These are phyloP conservation scores for Amblyteles armatorius DNA, from an alignment of 2,888 invertebrate species.

Conservation along the genomic window DNA sequence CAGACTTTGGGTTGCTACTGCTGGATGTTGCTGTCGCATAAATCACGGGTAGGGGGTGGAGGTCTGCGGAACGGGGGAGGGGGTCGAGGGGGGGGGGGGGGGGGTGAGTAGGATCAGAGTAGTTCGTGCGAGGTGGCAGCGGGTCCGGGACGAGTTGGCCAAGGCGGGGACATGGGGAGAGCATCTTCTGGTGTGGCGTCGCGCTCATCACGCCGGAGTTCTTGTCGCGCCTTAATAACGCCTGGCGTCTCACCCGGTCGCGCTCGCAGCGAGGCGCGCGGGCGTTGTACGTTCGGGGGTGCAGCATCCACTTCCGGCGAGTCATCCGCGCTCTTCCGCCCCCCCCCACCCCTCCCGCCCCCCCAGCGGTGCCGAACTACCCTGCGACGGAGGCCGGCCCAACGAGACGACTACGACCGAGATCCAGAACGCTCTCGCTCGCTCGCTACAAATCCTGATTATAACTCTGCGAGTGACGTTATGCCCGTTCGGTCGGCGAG, in stretches of 20 bases:
- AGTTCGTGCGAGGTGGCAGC: constrained; percentile 41
- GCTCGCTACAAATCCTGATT: constrained; percentile 85
- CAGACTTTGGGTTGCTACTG: constrained; percentile 69
- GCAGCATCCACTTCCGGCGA: constrained; percentile 70
- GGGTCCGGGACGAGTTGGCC: constrained; percentile 41
- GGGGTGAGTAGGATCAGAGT: constrained; percentile 41
- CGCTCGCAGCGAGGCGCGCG: constrained; percentile 63
- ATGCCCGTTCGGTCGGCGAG: constrained; percentile 76
- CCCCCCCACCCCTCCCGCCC: constrained; percentile 54
- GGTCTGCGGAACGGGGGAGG: constrained; percentile 57
- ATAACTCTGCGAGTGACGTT: constrained; percentile 85
- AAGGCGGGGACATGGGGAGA: constrained; percentile 44
- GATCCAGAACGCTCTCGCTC: constrained; percentile 68
- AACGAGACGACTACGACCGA: constrained; percentile 67
- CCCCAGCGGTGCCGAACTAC: constrained; percentile 64
- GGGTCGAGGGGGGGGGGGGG: constrained; percentile 72
- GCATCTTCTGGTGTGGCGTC: constrained; percentile 83
- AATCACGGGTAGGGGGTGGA: constrained; percentile 79
- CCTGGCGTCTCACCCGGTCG: constrained; percentile 78
- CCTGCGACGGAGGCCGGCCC: constrained; percentile 57
- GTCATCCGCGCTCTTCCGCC: constrained; percentile 62
- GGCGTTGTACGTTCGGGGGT: constrained; percentile 54
- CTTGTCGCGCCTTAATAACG: constrained; percentile 85
- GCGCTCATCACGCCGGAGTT: constrained; percentile 84
- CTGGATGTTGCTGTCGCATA: constrained; percentile 83